Evolutionary conservation across 2,888 invertebrate genomes (phyloP).

Genomic region (Melanchra persicariae): DNA sequence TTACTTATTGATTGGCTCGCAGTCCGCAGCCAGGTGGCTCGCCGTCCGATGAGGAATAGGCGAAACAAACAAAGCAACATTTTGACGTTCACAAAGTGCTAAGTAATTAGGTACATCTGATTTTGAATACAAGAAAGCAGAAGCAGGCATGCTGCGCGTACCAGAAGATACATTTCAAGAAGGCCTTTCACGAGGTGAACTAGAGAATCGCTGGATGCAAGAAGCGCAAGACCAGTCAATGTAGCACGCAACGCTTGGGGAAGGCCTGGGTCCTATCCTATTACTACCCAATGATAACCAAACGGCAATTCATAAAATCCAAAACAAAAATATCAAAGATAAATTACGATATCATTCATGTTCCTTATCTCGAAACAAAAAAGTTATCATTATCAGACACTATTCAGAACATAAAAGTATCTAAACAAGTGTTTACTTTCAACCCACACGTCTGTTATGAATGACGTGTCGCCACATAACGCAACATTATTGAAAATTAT

Average conservation of each 20-base stretch:
- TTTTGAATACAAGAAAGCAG: too few relatives aligned
- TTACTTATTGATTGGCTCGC: not conserved
- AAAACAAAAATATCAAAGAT: not conserved
- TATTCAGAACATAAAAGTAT: not conserved
- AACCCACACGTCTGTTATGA: not conserved
- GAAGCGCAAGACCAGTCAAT: not conserved
- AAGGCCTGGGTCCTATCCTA: not conserved
- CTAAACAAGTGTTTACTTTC: conserved; percentile 25
- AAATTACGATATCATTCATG: conserved; percentile 6
- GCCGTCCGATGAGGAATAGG: too few relatives aligned
- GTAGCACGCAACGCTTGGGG: not conserved
- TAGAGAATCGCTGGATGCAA: not conserved
- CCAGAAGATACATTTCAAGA: not conserved
- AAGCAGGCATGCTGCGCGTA: not conserved
- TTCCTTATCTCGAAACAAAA: conserved; percentile 21
- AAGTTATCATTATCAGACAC: conserved; percentile 22
- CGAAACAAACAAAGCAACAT: not conserved
- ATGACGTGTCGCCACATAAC: conserved; percentile 12
- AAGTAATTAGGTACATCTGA: too few relatives aligned
- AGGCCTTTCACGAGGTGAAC: not conserved
- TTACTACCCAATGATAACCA: not conserved
- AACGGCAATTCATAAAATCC: not conserved
- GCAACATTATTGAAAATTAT: conserved; percentile 36
- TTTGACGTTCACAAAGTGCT: too few relatives aligned
- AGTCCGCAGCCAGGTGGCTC: too few relatives aligned